A percentile compares a stretch with the other conserved stretches of the same genome.
Evolutionary conservation across 2,888 invertebrate genomes (phyloP).

Genomic region (Nomada ferruginata): DNA sequence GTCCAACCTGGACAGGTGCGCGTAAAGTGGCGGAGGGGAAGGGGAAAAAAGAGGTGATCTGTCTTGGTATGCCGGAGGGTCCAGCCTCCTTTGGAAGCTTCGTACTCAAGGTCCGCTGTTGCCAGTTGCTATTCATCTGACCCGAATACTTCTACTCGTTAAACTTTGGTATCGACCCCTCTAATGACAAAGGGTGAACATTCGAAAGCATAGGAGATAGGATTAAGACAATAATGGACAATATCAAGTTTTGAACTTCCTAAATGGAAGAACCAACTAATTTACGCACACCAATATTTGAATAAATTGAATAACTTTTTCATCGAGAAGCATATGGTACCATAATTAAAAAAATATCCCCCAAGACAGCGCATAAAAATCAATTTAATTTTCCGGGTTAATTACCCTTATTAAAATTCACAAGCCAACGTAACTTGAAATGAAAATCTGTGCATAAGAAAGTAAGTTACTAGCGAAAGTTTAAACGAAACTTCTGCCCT

Average conservation of each 20-base stretch:
- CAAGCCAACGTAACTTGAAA: too few species aligned
- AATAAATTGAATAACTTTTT: not conserved
- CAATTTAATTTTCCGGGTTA: too few species aligned
- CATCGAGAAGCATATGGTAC: too few species aligned
- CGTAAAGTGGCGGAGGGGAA: conserved; percentile 52
- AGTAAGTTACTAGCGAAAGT: too few species aligned
- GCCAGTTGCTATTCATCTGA: conserved; percentile 67
- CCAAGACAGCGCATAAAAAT: too few species aligned
- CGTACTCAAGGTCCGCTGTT: conserved; percentile 76
- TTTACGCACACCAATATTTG: not conserved
- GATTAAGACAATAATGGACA: not conserved
- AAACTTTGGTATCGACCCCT: conserved; percentile 38
- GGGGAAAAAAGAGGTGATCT: conserved; percentile 69
- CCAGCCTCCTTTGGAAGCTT: conserved; percentile 77
- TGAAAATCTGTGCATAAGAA: too few species aligned
- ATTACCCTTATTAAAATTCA: too few species aligned
- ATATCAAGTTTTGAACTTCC: not conserved
- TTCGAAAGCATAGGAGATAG: not conserved
- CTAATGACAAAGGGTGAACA: conserved; percentile 4
- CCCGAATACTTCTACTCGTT: conserved; percentile 64
- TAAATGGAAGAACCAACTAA: not conserved
- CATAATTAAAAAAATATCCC: not conserved
- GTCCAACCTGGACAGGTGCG: conserved; percentile 67
- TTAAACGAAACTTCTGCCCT: too few species aligned
- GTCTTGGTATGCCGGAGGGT: conserved; percentile 76